Evolutionary conservation across 1,140 invertebrate genomes (phyloP), one percentile per base, ranked within the genome.

Genomic region (Leptinotarsa texana): DNA sequence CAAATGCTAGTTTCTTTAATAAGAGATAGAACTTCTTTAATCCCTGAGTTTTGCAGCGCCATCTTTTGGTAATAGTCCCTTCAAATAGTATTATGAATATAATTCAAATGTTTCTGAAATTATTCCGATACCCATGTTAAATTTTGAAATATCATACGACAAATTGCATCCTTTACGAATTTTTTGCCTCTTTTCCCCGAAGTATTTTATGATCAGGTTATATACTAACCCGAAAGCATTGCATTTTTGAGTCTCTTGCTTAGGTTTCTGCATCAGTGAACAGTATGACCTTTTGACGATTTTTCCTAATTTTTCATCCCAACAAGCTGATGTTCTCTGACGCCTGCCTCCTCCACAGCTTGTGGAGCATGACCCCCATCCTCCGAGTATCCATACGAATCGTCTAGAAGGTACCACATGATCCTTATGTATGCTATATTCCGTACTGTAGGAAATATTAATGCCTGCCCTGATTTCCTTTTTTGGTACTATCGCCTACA

Each of bases 311-410:
- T 86, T 76, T 13, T 85, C 84, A 76, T 89, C 88, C 69, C 86
- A 85, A 77, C 89, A 90, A 22, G 86, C 84, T 13, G 86, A 80
- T 3, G 85, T 88, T 74, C 85, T 86, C 68, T 86, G 85, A 27
- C 87, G 84, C 48, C 80, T 80, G 33, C 89, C 90, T 79, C 87
- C 87, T 0, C 89, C 89, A 77, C 90, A 91, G 42, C 85, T 86
- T 15, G 80, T 84, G 3, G 88, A 88, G 80, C 90, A 91, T 3
- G 87, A 85, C 15, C 88, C 86, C 88, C 89, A 89, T 6, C 87
- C 87, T 2, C 87, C 87, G 33, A 86, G 79, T 42, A 88, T 83
- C 90, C 89, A 91, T 15, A 82, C 80, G 76, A 88, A 90, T 57
- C 85, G 86, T 62, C 77, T 82, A 27, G 84, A 84, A 5, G 82